A percentile compares a stretch with the other conserved stretches of the same genome.
Conservation (phyloP, 1,140 invertebrate genomes). For the Stegodyphus dumicola region DNA sequence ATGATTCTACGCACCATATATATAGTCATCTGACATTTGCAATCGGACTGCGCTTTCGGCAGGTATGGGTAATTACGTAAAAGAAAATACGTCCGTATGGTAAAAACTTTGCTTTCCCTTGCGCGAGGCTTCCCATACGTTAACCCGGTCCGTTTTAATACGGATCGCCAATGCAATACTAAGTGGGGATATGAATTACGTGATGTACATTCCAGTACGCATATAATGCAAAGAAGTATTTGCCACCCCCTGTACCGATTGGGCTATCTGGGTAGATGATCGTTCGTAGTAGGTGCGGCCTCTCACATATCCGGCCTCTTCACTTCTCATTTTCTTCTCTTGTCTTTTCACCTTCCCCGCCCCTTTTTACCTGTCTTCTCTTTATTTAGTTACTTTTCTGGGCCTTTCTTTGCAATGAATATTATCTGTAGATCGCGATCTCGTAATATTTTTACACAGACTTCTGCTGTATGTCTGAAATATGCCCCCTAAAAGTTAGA, state of each 20-base stretch:
- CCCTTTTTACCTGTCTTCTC: background rate
- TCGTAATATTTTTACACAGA: background rate
- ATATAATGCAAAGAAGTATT: background rate
- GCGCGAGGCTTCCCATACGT: background rate
- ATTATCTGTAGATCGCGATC: conserved; percentile 17
- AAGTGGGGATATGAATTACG: conserved; percentile 5
- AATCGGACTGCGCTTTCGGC: background rate
- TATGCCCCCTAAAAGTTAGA: too few species aligned
- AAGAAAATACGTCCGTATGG: conserved; percentile 6
- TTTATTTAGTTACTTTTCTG: conserved; percentile 1
- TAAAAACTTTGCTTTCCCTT: too few species aligned
- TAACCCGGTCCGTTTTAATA: conserved; percentile 19
- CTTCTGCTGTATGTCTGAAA: too few species aligned
- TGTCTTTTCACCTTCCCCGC: conserved; percentile 1
- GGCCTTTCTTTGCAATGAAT: conserved; percentile 1
- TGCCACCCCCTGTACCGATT: conserved; percentile 1
- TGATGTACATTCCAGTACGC: conserved; percentile 32
- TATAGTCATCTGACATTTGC: conserved; percentile 15
- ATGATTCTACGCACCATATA: background rate
- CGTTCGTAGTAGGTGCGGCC: conserved; percentile 22
- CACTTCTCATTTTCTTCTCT: conserved; percentile 8
- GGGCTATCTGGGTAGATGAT: background rate
- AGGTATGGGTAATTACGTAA: conserved; percentile 9
- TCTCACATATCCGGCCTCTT: conserved; percentile 9
- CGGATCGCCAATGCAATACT: conserved; percentile 14